These are phyloP conservation scores for Mus minutoides DNA, from an alignment of 2,797 vertebrate genomes.

Conservation along the genomic window DNA sequence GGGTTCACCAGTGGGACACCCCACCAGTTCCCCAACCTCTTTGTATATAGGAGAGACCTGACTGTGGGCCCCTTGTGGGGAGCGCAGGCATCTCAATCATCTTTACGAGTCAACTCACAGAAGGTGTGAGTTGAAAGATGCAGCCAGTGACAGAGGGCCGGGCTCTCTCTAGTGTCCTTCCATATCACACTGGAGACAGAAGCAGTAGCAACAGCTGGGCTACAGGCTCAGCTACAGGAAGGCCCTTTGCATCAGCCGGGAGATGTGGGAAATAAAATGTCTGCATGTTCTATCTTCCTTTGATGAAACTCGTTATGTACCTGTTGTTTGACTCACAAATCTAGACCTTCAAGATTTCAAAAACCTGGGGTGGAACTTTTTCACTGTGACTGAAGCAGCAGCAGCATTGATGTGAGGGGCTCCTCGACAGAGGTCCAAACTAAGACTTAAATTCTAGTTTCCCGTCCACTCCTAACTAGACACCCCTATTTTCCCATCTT, in stretches of 20 bases:
- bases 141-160: background rate
- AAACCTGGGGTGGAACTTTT: background rate
- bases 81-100: background rate
- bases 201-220: background rate
- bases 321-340: constrained; percentile 18
- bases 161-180: background rate
- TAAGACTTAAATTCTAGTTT: background rate
- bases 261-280: background rate
- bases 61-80: background rate
- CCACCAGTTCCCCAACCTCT: background rate
- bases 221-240: background rate
- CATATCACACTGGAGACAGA: background rate
- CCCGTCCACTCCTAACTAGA: background rate
- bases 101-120: background rate
- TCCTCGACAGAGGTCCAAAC: background rate
- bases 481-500: background rate
- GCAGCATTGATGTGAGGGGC: background rate
- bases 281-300: background rate
- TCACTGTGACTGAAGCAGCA: background rate
- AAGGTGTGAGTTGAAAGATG: background rate
- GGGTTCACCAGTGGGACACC: background rate
- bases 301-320: background rate
- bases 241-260: rapidly evolving
- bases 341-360: background rate
- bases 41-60: background rate